Evolutionary conservation across 2,797 vertebrate species (phyloP), one percentile per base, ranked within the genome.

Genomic region (Bryconaethiops microstoma): DNA sequence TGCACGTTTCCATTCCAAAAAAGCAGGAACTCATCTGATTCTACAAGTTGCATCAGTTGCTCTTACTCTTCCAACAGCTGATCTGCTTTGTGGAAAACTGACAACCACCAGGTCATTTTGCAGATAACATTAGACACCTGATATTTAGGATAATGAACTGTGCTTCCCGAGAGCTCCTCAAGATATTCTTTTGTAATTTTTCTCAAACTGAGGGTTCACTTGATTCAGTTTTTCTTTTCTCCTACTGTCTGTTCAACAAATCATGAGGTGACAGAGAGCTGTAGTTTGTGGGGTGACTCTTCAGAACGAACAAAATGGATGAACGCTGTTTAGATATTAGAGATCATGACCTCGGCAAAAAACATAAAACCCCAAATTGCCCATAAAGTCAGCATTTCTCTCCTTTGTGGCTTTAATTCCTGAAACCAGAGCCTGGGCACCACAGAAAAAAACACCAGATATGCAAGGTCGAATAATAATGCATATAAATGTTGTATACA

Each of bases 341-440:
- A 17, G 29, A 25, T 71, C 50, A 71, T 48, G 48, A 52, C 52
- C 71, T 55, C 1, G 4, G 25, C 13, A 52, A 52, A 73, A 40
- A 55, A 13, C 5, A 60, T 10, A 19, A 70, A 39, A 48, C 45
- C 21, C 21, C 5, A 16, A 70, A 50, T 25, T 40, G 55, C 40
- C 54, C 35, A 13, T 59, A 5, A 21, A 42, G 54, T 40, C 71
- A 59, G 54, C 54, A 42, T 40, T 74, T 9, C 25, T 74, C n/a
- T 74, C 72, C n/a, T 74, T 74, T n/a, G n/a, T 42, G 55, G 54
- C 35, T 59, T 74, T 73, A n/a, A 70, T 52, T n/a, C 35, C 48
- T 70, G 45, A 70, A 70, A 72, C 50, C n/a, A 45, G 19, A 69
- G n/a, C 40, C n/a, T 59, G 54, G 16, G 9, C 13, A 52, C 69